Percentiles rank a stretch among this genome's conserved stretches.
phyloP scores from a whole-genome alignment of 2,888 invertebrate species.

The Ligdia adustata region DNA sequence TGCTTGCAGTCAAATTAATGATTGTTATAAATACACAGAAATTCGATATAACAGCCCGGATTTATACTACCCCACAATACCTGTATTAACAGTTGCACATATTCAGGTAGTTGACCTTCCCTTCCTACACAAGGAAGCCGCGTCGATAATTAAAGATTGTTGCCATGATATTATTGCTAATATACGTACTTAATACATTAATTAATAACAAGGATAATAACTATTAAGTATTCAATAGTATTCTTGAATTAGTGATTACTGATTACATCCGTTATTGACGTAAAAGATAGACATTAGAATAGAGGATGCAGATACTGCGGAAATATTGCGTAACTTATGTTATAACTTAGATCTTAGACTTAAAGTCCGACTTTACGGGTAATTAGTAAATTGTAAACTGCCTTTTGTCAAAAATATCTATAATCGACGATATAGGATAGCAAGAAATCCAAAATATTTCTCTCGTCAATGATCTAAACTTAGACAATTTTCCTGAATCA shows the following conservation, averaged over 20 bases:
- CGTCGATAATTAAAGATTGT: conserved; percentile 14
- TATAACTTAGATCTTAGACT: neutral
- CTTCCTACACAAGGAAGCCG: conserved; percentile 19
- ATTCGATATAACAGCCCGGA: too few relatives aligned
- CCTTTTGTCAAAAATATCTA: too few relatives aligned
- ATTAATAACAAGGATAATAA: conserved; percentile 18
- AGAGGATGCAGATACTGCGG: too few relatives aligned
- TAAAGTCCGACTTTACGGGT: too few relatives aligned
- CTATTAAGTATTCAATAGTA: conserved; percentile 6
- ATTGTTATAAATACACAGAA: too few relatives aligned
- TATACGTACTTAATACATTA: conserved; percentile 8
- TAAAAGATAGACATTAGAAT: neutral
- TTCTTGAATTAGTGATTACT: conserved; percentile 2
- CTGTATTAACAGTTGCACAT: conserved; percentile 1
- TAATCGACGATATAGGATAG: too few relatives aligned
- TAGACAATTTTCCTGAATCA: too few relatives aligned
- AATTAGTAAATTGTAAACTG: too few relatives aligned
- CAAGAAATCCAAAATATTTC: too few relatives aligned
- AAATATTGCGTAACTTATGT: neutral
- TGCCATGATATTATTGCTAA: conserved; percentile 15
- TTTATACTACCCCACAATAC: neutral
- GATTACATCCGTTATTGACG: conserved; percentile 6
- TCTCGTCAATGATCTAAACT: too few relatives aligned
- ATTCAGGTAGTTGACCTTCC: conserved; percentile 18
- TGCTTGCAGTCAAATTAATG: too few relatives aligned